Base-by-base conservation (phyloP, 2,888 invertebrate species). In the Oxycera nigricornis region DNA sequence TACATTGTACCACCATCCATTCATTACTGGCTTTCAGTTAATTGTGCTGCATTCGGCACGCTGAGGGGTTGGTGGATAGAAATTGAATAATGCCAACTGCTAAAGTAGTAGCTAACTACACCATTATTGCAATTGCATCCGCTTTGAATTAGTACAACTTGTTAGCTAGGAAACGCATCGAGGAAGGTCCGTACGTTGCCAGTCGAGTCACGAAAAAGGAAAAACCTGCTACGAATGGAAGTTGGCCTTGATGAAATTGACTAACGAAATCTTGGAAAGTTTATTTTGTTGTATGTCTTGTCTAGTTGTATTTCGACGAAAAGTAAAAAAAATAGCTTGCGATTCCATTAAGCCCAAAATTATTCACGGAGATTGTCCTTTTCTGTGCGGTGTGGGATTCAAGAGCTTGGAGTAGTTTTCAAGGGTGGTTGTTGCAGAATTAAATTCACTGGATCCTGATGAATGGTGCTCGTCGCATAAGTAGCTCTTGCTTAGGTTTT, bases 101-200 rank as follows among this genome's bases (percentile, higher is more conserved):
- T 61, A 61, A 41, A 65, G 65, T 41, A 65, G 65, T 41, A 65
- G 26, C 41, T 65, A 65, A 65, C 65, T 65, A 65, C 65, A 20
- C 65, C 65, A 65, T 65, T 65, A 65, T 65, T 65, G 65, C 30
- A 65, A 65, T 65, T 65, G 65, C 65, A 65, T 65, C 65, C 65
- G 65, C 30, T 65, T 41, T 39, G 65, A 30, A 65, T 65, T 65
- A 41, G 41, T 65, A 39, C 24, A 6, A 65, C 65, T 65, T 65
- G 65, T 41, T 41, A 65, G 35, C 35, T 20, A 2, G 14, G 35
- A 2, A 62, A 65, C 22, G 41, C 65, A 41, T 65, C 39, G 65
- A 11, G 22, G 22, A 11, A 24, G 9, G 24, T 35, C 41, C 39
- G 11, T 24, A 11, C 41, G 39, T 65, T n/a, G 59, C 6, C 26